Conservation (phyloP, 1,140 invertebrate species). For the Calosoma granatense region DNA sequence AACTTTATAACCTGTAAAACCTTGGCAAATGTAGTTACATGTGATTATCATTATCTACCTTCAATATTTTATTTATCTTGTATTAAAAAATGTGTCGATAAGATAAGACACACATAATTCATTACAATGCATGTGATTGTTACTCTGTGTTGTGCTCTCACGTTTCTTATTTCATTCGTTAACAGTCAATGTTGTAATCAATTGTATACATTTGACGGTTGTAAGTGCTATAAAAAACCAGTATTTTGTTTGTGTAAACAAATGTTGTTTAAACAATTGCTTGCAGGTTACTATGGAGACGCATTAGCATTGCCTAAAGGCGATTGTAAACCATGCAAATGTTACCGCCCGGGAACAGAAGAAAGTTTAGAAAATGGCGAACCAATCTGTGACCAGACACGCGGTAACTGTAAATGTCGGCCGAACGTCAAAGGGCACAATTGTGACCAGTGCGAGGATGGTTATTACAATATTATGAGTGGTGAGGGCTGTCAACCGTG, state of each 20-base stretch:
- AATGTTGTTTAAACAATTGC: not conserved
- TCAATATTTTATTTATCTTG: not conserved
- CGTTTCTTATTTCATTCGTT: not conserved
- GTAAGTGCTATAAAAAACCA: not conserved
- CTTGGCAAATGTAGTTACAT: constrained; percentile 4
- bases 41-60: not conserved
- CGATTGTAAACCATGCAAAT: constrained; percentile 81
- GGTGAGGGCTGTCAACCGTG: constrained; percentile 79
- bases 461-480: constrained; percentile 72
- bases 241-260: not conserved
- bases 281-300: constrained; percentile 72
- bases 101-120: not conserved
- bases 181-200: no score
- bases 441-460: constrained; percentile 81
- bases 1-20: no score
- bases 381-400: constrained; percentile 66
- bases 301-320: constrained; percentile 79
- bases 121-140: not conserved
- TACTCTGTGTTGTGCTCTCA: not conserved
- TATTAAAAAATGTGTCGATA: not conserved
- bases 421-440: constrained; percentile 76
- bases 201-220: not conserved
- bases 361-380: constrained; percentile 54
- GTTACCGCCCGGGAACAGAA: constrained; percentile 68
- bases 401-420: constrained; percentile 79